Base-by-base conservation (phyloP, 1,140 invertebrate species). In the Thaumetopoea pityocampa region DNA sequence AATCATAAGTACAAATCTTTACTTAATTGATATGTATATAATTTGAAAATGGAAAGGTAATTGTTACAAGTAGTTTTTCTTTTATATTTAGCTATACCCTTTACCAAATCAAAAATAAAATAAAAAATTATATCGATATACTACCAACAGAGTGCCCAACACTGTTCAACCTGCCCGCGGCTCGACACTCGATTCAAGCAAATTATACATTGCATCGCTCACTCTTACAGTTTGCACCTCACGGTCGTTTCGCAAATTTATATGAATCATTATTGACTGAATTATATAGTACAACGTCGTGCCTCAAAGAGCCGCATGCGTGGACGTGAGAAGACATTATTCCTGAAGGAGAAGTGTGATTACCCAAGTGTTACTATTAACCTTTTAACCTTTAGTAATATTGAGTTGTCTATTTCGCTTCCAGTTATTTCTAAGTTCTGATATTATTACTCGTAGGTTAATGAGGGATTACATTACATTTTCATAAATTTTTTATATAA, bases 251-350 rank as follows among this genome's bases (percentile, higher is more conserved):
- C 46, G 55, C 42, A 63, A 59, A 63, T 63, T 63, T 59, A 59
- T 63, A 59, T 63, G 55, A 59, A 63, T 55, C 55, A 63, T 63
- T 63, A 63, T 55, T 55, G 51, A 20, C 55, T 51, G 55, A 63
- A 59, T 63, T 63, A 63, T n/a, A n/a, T 59, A 59, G 59, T 40
- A 46, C 47, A 27, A 23, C 32, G 35, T 57, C 43, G 46, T 45
- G 42, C 37, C 32, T 32, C 35, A 53, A 33, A 27, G 23, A 30
- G 27, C 27, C 12, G 18, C 12, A 14, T 12, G 11, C 27, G 32
- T 32, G 37, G 37, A 41, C 27, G 37, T 41, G 28, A 41, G 37
- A 32, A 41, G 37, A 32, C 28, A 17, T 15, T 28, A 20, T 40
- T 40, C 36, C 36, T 11, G 24, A 12, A 11, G 10, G 24, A 29